Conservation (phyloP, 2,113 vertebrate genomes). For the Campylomormyrus tamandua region DNA sequence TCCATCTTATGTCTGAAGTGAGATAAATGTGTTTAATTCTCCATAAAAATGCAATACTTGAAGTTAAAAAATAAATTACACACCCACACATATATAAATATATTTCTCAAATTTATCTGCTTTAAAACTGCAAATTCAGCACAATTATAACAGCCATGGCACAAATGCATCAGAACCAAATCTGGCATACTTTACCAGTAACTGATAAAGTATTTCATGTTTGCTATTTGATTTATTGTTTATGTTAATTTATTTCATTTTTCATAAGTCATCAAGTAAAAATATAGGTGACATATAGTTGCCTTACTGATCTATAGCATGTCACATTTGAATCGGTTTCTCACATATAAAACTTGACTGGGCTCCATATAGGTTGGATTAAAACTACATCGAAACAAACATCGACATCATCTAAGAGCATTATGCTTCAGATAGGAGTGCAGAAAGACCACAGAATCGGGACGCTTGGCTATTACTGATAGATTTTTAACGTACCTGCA, state of each 20-base stretch:
- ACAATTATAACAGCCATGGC: background rate
- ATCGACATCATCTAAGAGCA: background rate
- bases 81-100: background rate
- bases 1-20: background rate
- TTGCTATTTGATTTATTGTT: background rate
- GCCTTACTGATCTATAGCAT: background rate
- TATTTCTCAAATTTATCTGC: background rate
- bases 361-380: background rate
- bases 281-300: background rate
- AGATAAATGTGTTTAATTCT: background rate
- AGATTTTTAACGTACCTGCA: conserved; percentile 74
- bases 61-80: background rate
- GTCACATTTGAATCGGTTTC: background rate
- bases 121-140: background rate
- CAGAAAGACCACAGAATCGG: background rate
- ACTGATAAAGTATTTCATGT: background rate
- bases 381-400: background rate
- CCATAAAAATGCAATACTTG: background rate
- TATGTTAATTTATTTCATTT: background rate
- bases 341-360: background rate
- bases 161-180: background rate
- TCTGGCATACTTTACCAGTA: background rate
- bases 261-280: background rate
- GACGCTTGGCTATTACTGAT: background rate
- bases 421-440: background rate